Base-by-base conservation (phyloP, 2,888 invertebrate species). In the Tiliacea aurago region DNA sequence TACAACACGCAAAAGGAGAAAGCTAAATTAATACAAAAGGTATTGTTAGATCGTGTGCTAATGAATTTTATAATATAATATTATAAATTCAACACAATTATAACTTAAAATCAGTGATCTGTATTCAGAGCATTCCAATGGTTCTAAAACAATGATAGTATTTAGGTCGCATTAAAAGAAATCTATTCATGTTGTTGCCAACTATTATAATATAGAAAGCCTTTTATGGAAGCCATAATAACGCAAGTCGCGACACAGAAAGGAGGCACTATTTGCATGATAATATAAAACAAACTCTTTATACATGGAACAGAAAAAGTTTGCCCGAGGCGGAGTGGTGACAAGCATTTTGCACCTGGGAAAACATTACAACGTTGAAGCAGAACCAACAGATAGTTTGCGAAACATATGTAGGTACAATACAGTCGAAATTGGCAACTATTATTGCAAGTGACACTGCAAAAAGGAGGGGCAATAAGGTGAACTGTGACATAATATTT, bases 301-400 rank as follows among this genome's bases (percentile, higher is more conserved):
- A 73, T 15, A 72, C 53, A 66, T 62, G 58, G 65, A 71, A 64
- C 64, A 76, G 70, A 74, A 74, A 70, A 76, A 71, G 73, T 80
- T 82, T 62, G 61, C 58, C 56, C 37, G 47, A 72, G 37, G 69
- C 71, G 55, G 33, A 28, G 66, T 66, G 73, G 66, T 75, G 74
- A 86, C 74, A 78, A 79, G 63, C 58, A 63, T 77, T 76, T 79
- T 66, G 70, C 86, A 86, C 74, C 79, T 86, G 83, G 53, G 73
- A 81, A 78, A 86, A 86, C 67, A 83, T 74, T 73, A 69, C 71
- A 76, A 55, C 43, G 66, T 47, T 45, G 47, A 65, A 49, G 70
- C n/a, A 58, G 43, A 78, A 63, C 56, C 47, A 77, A 76, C 59
- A 56, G 61, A 69, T 61, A 76, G 63, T 62, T 84, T 85, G 67